phyloP scores from a whole-genome alignment of 2,797 vertebrate genomes.

The Poecilia gillii region DNA sequence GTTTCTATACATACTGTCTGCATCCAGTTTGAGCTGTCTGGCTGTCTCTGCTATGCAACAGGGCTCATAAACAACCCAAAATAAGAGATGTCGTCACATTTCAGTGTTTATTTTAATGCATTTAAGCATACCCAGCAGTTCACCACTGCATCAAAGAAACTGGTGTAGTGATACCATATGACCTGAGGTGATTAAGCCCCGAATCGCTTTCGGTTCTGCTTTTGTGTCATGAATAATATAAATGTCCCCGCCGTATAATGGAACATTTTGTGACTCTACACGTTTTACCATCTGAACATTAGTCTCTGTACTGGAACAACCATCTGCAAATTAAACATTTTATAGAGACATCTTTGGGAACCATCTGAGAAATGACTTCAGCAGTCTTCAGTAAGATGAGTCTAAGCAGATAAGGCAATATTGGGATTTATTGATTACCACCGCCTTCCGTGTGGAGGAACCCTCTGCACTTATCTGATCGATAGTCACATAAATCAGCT shows the following conservation, averaged over 20 bases:
- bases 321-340: constrained; percentile 31
- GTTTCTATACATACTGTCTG: constrained; percentile 43
- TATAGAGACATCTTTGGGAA: constrained; percentile 7
- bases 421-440: constrained; percentile 58
- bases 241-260: constrained; percentile 21
- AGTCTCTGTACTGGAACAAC: constrained; percentile 36
- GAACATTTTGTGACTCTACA: constrained; percentile 26
- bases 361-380: constrained; percentile 43
- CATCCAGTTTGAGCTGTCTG: constrained; percentile 45
- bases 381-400: constrained; percentile 52
- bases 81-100: constrained; percentile 62
- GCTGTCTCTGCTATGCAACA: constrained; percentile 47
- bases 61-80: constrained; percentile 62
- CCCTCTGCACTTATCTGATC: constrained; percentile 60
- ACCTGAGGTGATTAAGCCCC: constrained; percentile 49
- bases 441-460: constrained; percentile 52
- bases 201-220: constrained; percentile 30
- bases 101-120: constrained; percentile 71
- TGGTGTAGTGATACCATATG: constrained; percentile 38
- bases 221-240: constrained; percentile 25
- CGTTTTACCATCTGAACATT: constrained; percentile 54
- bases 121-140: constrained; percentile 48
- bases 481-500: constrained; percentile 60
- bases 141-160: constrained; percentile 34
- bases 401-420: constrained; percentile 59